These are phyloP conservation scores for Ptychodera flava DNA, from an alignment of 35 echinoderm and acorn worm species.

Conservation along the genomic window DNA sequence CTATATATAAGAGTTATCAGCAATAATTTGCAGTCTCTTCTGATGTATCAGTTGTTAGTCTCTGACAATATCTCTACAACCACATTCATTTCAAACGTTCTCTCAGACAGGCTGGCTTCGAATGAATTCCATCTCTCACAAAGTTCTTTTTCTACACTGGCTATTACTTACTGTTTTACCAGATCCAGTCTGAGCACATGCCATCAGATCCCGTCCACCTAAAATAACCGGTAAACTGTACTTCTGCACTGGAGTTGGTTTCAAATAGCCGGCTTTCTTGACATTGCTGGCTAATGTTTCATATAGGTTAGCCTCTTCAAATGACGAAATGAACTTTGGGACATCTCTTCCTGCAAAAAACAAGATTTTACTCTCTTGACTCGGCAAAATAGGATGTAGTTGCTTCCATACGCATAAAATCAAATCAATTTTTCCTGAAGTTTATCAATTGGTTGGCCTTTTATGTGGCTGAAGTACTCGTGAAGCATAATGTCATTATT, in stretches of 20 bases:
- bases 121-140: too few species aligned
- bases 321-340: constrained; percentile 37
- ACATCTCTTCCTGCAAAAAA: constrained; percentile 53
- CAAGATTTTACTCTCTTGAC: too few species aligned
- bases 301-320: constrained; percentile 61
- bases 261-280: constrained; percentile 69
- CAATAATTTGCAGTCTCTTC: background rate
- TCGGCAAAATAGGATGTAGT: too few species aligned
- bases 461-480: too few species aligned
- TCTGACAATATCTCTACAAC: background rate
- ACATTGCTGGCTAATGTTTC: constrained; percentile 65
- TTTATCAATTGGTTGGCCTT: too few species aligned
- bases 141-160: background rate
- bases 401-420: too few species aligned
- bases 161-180: constrained; percentile 80
- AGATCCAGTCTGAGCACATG: constrained; percentile 95
- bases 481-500: too few species aligned
- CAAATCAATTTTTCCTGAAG: too few species aligned
- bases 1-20: too few species aligned
- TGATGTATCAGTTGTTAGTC: background rate
- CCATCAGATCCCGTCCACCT: constrained; percentile 79
- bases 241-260: constrained; percentile 96
- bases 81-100: too few species aligned
- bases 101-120: too few species aligned
- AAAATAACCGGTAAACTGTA: constrained; percentile 82